Conservation (phyloP, 2,113 vertebrate species). For the Emydura subglobosa region DNA sequence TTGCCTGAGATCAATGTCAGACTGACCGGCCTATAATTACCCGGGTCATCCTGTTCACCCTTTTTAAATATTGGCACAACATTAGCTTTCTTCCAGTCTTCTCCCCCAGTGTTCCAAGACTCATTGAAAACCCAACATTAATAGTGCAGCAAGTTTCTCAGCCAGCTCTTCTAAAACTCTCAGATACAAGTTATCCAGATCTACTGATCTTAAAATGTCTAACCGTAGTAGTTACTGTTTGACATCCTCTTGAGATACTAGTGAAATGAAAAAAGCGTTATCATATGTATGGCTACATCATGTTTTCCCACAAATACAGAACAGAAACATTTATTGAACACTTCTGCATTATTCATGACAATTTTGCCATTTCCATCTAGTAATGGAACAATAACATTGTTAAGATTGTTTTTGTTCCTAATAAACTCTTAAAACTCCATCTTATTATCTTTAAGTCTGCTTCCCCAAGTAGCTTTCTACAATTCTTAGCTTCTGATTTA, state of each 20-base stretch:
- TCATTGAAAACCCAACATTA: not conserved
- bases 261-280: not conserved
- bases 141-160: not conserved
- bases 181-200: not conserved
- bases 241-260: not conserved
- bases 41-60: not conserved
- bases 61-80: not conserved
- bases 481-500: not conserved
- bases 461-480: not conserved
- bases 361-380: too few species aligned
- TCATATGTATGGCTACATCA: not conserved
- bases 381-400: too few species aligned
- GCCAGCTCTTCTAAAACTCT: not conserved
- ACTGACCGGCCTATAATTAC: not conserved
- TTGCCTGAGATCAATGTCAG: not conserved
- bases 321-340: not conserved
- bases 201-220: not conserved
- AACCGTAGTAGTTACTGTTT: not conserved
- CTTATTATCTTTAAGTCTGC: not conserved
- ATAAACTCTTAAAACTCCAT: not conserved
- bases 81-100: not conserved
- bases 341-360: too few species aligned
- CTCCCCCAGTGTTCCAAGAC: not conserved
- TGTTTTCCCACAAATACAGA: not conserved
- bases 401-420: too few species aligned